Evolutionary conservation across 2,888 invertebrate species (phyloP).

Genomic region (Mamestra brassicae): DNA sequence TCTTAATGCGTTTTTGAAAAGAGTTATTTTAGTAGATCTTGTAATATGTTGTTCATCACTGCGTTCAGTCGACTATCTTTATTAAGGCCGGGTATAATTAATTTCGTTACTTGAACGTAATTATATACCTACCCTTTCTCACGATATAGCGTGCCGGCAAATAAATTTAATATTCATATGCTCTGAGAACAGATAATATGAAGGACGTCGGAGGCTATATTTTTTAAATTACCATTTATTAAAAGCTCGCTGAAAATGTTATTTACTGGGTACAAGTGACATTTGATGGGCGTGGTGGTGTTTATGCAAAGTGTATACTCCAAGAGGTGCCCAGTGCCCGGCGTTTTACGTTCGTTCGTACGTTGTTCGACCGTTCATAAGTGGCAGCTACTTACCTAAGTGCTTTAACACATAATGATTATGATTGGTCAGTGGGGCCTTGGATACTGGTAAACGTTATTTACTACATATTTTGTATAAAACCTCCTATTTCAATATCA

Average conservation of each 20-base stretch:
- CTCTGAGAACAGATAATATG: slow-evolving; percentile 67
- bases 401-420: slow-evolving; percentile 79
- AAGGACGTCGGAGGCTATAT: slow-evolving; percentile 61
- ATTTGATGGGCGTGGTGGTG: slow-evolving; percentile 81
- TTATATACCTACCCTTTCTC: slow-evolving; percentile 60
- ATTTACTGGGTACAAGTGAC: slow-evolving; percentile 71
- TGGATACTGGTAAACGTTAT: slow-evolving; percentile 41
- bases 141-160: slow-evolving; percentile 56
- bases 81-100: slow-evolving; percentile 55
- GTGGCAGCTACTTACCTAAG: slow-evolving; percentile 80
- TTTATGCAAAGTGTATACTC: slow-evolving; percentile 78
- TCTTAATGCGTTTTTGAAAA: slow-evolving; percentile 46
- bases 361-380: slow-evolving; percentile 69
- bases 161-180: slow-evolving; percentile 66
- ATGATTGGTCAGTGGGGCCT: slow-evolving; percentile 74
- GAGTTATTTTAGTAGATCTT: slow-evolving; percentile 52
- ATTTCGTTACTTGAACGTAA: slow-evolving; percentile 52
- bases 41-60: slow-evolving; percentile 55
- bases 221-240: slow-evolving; percentile 72
- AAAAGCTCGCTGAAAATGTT: slow-evolving; percentile 69
- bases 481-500: slow-evolving; percentile 39
- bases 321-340: slow-evolving; percentile 49
- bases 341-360: slow-evolving; percentile 65
- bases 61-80: slow-evolving; percentile 48
- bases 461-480: slow-evolving; percentile 33